Evolutionary conservation across 2,113 vertebrate genomes (phyloP), one percentile per base, ranked within the genome.

Genomic region (Gavia stellata): DNA sequence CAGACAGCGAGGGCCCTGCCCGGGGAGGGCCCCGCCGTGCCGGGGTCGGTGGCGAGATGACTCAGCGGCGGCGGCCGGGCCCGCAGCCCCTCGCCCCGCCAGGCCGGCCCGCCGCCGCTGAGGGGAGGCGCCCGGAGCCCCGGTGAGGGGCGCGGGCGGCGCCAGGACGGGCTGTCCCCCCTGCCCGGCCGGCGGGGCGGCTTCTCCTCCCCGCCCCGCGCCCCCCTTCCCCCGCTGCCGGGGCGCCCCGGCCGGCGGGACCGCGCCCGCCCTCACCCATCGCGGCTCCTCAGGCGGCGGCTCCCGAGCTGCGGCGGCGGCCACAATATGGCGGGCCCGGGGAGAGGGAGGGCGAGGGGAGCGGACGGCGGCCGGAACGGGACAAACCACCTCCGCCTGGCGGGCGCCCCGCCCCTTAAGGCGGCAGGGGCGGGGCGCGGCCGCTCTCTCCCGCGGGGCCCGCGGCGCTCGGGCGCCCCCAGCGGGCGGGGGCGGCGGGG

Each of bases 241-340:
- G 40, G 17, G 5, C 12, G 5, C 14, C 81, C 40, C 58, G 4
- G 34, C 23, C 55, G 12, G 24, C 19, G 12, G 31, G 3, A 25
- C 62, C 34, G 34, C 52, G 17, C 13, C 45, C 58, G 44, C 24
- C 8, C 67, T 61, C 84, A 55, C 90, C n/a, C 67, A 92, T 66
- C 65, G 44, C 63, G 38, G 45, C 86, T 74, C 65, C 88, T 36
- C 72, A 62, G 74, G 61, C 81, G 36, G 59, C 73, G 59, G 36
- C 78, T 91, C 74, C 82, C 20, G 59, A 50, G 73, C 85, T 34
- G 87, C 74, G 66, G 49, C 74, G 66, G 49, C 88, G 56, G 70
- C 74, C 87, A 90, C 95, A 86, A 96, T 89, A 96, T 95, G 91
- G 91, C 91, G 93, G 81, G 10, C 75, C 19, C 34, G n/a, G 61